Evolutionary conservation across 1,140 invertebrate genomes (phyloP).

Genomic region (Trachymyrmex cornetzi): DNA sequence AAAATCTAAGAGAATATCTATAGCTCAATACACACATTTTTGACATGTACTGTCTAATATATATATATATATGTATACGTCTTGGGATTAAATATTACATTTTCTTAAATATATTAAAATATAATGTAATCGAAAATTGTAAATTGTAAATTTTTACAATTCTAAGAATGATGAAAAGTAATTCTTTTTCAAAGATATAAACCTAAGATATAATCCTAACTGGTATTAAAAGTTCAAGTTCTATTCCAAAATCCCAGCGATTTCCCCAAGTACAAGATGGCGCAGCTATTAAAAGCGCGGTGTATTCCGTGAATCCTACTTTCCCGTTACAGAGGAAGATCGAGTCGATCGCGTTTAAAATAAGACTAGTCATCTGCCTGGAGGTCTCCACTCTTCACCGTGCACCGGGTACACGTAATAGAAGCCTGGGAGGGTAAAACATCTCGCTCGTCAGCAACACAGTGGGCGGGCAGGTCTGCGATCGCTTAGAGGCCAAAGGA

Average conservation of each 20-base stretch:
- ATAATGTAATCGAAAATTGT: not conserved
- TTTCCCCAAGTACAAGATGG: not conserved
- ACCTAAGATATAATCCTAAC: not conserved
- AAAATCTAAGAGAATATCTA: not conserved
- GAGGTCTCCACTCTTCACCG: conserved; percentile 39
- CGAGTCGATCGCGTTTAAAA: conserved; percentile 61
- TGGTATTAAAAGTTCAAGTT: not conserved
- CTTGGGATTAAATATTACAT: not conserved
- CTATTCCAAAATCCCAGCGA: not conserved
- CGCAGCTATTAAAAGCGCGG: conserved; percentile 23
- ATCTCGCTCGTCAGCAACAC: conserved; percentile 72
- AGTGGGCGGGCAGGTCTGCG: conserved; percentile 72
- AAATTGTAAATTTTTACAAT: conserved; percentile 1
- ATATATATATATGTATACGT: not conserved
- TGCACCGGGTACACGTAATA: conserved; percentile 66
- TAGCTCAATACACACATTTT: not conserved
- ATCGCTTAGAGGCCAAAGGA: conserved; percentile 80
- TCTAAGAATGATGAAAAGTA: not conserved
- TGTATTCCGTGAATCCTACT: conserved; percentile 32
- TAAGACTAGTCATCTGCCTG: conserved; percentile 62
- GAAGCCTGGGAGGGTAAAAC: conserved; percentile 68
- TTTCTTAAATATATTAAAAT: not conserved
- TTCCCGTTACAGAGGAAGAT: conserved; percentile 25
- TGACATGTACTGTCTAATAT: not conserved
- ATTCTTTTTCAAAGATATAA: not conserved